A percentile compares a stretch with the other conserved stretches of the same genome.
These are phyloP conservation scores for Cottus gobio DNA, from an alignment of 2,113 vertebrate genomes.

Conservation along the genomic window DNA sequence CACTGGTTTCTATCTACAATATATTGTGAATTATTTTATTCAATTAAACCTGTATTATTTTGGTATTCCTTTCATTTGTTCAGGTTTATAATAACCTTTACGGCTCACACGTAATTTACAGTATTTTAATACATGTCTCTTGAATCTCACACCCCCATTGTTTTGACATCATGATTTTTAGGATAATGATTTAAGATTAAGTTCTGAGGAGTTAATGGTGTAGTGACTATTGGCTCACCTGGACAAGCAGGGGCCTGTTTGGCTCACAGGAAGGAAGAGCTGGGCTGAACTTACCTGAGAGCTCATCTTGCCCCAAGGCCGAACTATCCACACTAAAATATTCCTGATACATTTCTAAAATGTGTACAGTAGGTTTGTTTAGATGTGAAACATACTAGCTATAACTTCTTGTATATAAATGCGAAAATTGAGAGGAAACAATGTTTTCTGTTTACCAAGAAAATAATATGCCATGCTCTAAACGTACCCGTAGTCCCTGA, in stretches of 20 bases:
- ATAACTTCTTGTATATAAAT: background rate
- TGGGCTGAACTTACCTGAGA: conserved; percentile 40
- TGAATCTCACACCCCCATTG: background rate
- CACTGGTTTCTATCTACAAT: background rate
- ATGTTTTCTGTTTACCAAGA: background rate
- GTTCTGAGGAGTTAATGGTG: background rate
- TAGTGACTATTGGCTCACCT: conserved; percentile 26
- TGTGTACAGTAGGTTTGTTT: background rate
- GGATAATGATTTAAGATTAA: background rate
- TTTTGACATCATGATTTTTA: background rate
- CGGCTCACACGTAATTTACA: background rate
- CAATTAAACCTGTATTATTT: background rate
- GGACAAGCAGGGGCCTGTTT: conserved; percentile 63
- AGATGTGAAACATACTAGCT: background rate
- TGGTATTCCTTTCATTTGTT: background rate
- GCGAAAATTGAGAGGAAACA: background rate
- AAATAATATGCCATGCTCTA: conserved; percentile 1
- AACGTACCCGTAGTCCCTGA: conserved; percentile 19
- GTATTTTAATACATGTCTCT: background rate
- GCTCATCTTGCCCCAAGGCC: conserved; percentile 50
- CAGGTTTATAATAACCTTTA: background rate
- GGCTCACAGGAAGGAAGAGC: conserved; percentile 46
- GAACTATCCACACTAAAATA: background rate
- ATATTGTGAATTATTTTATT: background rate
- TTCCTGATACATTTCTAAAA: background rate